A percentile compares a stretch with the other conserved stretches of the same genome.
These are phyloP conservation scores for Perccottus glenii DNA, from an alignment of 2,113 vertebrate species.

Conservation along the genomic window DNA sequence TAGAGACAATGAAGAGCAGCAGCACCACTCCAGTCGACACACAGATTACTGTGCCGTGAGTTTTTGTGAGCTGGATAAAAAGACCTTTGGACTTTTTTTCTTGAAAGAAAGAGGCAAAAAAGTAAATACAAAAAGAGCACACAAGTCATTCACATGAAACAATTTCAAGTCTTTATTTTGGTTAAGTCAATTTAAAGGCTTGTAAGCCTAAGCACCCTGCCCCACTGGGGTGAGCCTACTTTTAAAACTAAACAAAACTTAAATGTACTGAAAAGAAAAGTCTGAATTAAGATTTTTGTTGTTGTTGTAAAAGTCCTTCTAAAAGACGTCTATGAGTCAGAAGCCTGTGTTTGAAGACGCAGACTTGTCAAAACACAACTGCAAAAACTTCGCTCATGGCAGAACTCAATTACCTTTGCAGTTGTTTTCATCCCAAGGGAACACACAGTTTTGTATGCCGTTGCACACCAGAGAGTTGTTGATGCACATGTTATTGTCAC, in stretches of 20 bases:
- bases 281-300: no score
- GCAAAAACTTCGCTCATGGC: neutral
- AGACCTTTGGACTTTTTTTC: conserved; percentile 88
- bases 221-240: no score
- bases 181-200: no score
- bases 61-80: conserved; percentile 91
- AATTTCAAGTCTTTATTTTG: neutral
- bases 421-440: conserved; percentile 97
- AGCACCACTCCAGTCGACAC: conserved; percentile 91
- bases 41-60: conserved; percentile 91
- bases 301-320: no score
- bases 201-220: no score
- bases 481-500: conserved; percentile 99
- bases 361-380: neutral
- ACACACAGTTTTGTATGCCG: conserved; percentile 95
- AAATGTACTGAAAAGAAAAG: no score
- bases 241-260: no score
- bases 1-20: conserved; percentile 91
- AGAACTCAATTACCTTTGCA: conserved; percentile 84
- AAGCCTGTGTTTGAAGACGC: neutral
- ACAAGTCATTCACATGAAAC: neutral
- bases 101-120: conserved; percentile 54
- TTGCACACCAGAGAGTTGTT: conserved; percentile 96
- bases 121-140: conserved; percentile 10
- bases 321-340: neutral